Evolutionary conservation across 2,113 vertebrate genomes (phyloP).

Genomic region (Cyanoderma ruficeps): DNA sequence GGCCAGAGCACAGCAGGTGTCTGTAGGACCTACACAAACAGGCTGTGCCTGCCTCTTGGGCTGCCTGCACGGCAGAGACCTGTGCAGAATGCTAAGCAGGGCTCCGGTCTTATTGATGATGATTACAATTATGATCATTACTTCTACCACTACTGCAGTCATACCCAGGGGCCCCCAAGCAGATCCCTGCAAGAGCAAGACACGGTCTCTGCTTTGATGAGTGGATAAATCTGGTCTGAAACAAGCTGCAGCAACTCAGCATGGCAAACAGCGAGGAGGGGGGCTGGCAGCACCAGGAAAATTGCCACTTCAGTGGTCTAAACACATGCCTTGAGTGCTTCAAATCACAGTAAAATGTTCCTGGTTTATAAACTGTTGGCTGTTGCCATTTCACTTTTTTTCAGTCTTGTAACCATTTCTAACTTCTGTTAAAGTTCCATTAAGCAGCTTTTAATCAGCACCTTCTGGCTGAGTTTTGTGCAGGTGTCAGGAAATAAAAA

Average conservation of each 20-base stretch:
- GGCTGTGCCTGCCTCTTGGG: not conserved
- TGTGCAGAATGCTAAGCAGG: not conserved
- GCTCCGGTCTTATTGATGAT: not conserved
- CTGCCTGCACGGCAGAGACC: not conserved
- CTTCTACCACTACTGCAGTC: not conserved
- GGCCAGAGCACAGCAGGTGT: not conserved
- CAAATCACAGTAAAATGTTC: slow-evolving; percentile 13
- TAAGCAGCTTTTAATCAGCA: not conserved
- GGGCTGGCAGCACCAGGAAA: not conserved
- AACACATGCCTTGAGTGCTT: not conserved
- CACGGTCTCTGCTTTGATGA: not conserved
- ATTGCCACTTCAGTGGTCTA: not conserved
- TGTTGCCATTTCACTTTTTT: not conserved
- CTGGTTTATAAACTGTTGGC: not conserved
- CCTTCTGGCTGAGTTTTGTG: not conserved
- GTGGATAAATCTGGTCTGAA: not conserved
- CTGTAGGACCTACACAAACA: not conserved
- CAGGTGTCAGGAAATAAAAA: not conserved
- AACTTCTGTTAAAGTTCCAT: not conserved
- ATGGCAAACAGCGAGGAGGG: not conserved
- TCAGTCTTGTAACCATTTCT: not conserved
- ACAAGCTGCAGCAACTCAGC: not conserved
- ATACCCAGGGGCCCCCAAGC: not conserved
- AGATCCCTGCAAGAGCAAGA: not conserved
- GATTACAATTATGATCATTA: not conserved